Percentiles rank a stretch among this genome's conserved stretches.
These are phyloP conservation scores for Harpegnathos saltator DNA, from an alignment of 1,140 invertebrate species.

Conservation along the genomic window DNA sequence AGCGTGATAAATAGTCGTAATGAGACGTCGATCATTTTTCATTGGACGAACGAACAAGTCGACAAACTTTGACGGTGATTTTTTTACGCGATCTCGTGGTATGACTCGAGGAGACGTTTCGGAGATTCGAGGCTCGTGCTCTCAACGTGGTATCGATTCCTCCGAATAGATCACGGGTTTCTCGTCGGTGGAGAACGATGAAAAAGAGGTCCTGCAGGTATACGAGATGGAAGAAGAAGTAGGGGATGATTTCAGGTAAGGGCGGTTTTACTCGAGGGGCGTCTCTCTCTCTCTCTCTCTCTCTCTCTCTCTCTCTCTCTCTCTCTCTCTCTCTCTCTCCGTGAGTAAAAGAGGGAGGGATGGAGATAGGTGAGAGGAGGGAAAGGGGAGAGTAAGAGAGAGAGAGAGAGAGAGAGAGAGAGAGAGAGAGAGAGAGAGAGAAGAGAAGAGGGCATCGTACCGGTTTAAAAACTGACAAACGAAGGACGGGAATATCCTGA, in stretches of 20 bases:
- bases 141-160: slow-evolving; percentile 55
- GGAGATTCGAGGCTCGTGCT: slow-evolving; percentile 7
- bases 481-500: slow-evolving; percentile 81
- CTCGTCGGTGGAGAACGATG: slow-evolving; percentile 36
- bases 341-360: slow-evolving; percentile 54
- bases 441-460: slow-evolving; percentile 80
- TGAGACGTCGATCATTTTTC: slow-evolving; percentile 2
- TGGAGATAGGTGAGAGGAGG: slow-evolving; percentile 42
- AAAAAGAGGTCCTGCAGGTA: slow-evolving; percentile 59
- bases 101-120: background rate
- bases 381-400: slow-evolving; percentile 55
- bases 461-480: slow-evolving; percentile 84
- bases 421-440: background rate
- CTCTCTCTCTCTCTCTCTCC: slow-evolving; percentile 30
- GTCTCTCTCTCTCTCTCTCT: slow-evolving; percentile 38
- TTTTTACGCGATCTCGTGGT: background rate
- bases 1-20: background rate
- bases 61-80: background rate
- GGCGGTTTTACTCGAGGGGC: slow-evolving; percentile 70
- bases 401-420: slow-evolving; percentile 11
- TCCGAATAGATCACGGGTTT: slow-evolving; percentile 37
- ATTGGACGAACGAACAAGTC: background rate
- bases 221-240: slow-evolving; percentile 44
- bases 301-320: too few relatives aligned
- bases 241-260: slow-evolving; percentile 81